These are phyloP conservation scores for Pterostichus madidus DNA, from an alignment of 2,888 invertebrate species.

Conservation along the genomic window DNA sequence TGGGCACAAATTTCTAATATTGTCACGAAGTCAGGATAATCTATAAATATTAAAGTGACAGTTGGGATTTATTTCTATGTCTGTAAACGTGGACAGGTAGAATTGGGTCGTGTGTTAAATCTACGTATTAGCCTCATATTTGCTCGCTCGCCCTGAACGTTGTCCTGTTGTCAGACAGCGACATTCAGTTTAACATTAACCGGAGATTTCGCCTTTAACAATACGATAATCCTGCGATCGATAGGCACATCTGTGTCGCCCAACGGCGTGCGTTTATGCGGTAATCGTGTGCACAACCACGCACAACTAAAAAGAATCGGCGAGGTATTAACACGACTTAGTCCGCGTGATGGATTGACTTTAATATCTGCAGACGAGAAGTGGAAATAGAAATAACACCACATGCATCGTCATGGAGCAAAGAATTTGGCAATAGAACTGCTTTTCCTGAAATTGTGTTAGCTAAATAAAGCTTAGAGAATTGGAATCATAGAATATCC, in stretches of 20 bases:
- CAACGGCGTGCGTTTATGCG: neutral
- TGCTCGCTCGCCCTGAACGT: neutral
- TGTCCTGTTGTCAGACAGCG: constrained; percentile 40
- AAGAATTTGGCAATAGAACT: neutral
- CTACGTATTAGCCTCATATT: constrained; percentile 33
- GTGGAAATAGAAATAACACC: constrained; percentile 14
- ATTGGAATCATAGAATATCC: too few relatives aligned
- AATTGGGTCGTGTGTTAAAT: constrained; percentile 35
- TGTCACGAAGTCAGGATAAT: constrained; percentile 27
- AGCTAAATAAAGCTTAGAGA: too few relatives aligned
- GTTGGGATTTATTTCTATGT: constrained; percentile 11
- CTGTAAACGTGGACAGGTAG: constrained; percentile 14
- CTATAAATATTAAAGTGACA: constrained; percentile 22
- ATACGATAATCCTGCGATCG: constrained; percentile 61
- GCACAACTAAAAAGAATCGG: constrained; percentile 40
- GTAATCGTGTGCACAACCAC: constrained; percentile 18
- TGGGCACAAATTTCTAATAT: neutral
- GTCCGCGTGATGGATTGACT: constrained; percentile 58
- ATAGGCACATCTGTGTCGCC: constrained; percentile 57
- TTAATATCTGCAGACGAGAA: constrained; percentile 38
- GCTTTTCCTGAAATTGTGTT: too few relatives aligned
- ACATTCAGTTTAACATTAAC: constrained; percentile 59
- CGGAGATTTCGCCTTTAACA: constrained; percentile 60
- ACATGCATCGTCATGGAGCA: too few relatives aligned
- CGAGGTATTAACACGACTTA: constrained; percentile 34